Percentiles rank a stretch among this genome's conserved stretches.
These are phyloP conservation scores for Drepana falcataria DNA, from an alignment of 2,888 invertebrate species.

Conservation along the genomic window DNA sequence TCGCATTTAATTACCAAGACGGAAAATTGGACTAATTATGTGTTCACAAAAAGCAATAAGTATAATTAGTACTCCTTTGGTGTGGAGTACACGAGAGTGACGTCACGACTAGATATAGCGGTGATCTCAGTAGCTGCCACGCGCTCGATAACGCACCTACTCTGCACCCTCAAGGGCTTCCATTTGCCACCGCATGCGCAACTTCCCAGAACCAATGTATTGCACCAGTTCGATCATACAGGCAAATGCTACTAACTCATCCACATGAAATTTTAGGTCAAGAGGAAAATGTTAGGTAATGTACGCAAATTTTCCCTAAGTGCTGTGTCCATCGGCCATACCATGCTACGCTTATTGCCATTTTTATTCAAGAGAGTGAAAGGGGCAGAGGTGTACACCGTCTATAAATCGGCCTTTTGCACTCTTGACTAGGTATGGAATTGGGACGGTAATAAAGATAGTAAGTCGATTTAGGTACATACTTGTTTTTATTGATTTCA, in stretches of 20 bases:
- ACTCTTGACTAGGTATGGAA: too few species aligned
- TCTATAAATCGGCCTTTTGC: too few species aligned
- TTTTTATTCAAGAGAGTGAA: too few species aligned
- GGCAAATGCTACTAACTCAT: not conserved
- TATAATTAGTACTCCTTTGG: conserved; percentile 20
- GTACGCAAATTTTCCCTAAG: too few species aligned
- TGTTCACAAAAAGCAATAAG: conserved; percentile 28
- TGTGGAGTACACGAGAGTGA: conserved; percentile 26
- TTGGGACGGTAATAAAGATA: too few species aligned
- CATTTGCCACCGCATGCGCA: not conserved
- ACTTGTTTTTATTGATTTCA: not conserved
- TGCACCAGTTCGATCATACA: not conserved
- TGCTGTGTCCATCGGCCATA: too few species aligned
- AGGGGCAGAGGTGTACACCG: too few species aligned
- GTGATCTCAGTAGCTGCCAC: conserved; percentile 61
- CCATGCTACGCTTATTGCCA: too few species aligned
- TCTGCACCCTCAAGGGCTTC: conserved; percentile 33
- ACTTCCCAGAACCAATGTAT: conserved; percentile 1
- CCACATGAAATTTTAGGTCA: not conserved
- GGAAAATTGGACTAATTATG: conserved; percentile 13
- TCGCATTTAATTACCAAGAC: not conserved
- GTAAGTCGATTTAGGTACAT: too few species aligned
- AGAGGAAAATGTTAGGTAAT: not conserved
- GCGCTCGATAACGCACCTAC: conserved; percentile 40
- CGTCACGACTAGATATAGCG: conserved; percentile 72